Base-by-base conservation (phyloP, 2,888 invertebrate species). In the Bellardia bayeri region DNA sequence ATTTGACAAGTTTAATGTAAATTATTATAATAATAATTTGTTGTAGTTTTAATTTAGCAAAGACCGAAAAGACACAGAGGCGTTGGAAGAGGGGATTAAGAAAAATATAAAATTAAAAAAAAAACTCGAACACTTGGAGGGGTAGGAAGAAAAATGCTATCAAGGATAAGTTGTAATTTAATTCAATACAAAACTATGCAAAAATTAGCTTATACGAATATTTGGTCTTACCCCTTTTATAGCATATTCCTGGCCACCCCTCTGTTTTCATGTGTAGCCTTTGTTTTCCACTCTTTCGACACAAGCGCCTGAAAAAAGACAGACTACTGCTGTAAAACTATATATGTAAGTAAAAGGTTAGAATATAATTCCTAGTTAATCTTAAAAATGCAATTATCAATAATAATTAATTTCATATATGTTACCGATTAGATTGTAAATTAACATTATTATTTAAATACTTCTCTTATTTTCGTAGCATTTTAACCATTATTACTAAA, bases 351-450 rank as follows among this genome's bases (percentile, higher is more conserved):
- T 40, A 49, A 49, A 81, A 75, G 63, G 11, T 30, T 45, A 49
- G 6, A 6, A 75, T 72, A 56, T 66, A 78, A 79, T 82, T 83
- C 66, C 71, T 49, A 14, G 40, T 51, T 78, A 74, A 86, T 76
- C 82, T 69, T 37, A 83, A 86, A 84, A 86, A 86, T 88, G 85
- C 80, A 86, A 88, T 88, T 88, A 88, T 86, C 82, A 85, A 51
- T 81, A 80, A 76, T 80, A 83, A 89, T 83, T 87, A 85, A 82
- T 84, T 85, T 85, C 54, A 74, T 71, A 72, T 85, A 78, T 72
- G 76, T 85, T 61, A 78, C 23, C 23, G 76, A 85, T 82, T 72
- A 85, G 76, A 85, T 81, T 82, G 51, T 58, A 33, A 49, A 71
- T 71, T 37, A 82, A 82, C 23, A 80, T 51, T 82, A 61, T 76